These are phyloP conservation scores for Oryzias woworae DNA, from an alignment of 2,113 vertebrate species.

Conservation along the genomic window DNA sequence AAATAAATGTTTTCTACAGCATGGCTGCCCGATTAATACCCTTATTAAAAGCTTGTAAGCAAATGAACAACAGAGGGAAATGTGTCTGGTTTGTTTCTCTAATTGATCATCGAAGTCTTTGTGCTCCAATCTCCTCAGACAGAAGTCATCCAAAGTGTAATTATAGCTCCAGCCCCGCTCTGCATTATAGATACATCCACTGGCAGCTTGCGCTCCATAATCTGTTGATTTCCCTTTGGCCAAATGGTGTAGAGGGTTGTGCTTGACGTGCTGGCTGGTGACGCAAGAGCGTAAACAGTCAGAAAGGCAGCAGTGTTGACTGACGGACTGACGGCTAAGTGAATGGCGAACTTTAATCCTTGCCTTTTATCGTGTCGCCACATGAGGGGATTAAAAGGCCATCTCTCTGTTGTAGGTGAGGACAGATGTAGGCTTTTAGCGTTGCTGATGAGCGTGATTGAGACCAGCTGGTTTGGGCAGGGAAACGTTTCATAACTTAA, in stretches of 20 bases:
- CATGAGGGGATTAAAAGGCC: slow-evolving; percentile 64
- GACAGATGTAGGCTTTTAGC: slow-evolving; percentile 56
- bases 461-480: slow-evolving; percentile 1
- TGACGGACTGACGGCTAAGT: slow-evolving; percentile 25
- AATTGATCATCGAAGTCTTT: slow-evolving; percentile 1
- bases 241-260: slow-evolving; percentile 28
- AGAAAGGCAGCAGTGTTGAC: slow-evolving; percentile 16
- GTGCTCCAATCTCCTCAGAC: slow-evolving; percentile 8
- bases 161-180: slow-evolving; percentile 37
- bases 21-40: too few relatives aligned
- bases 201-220: slow-evolving; percentile 22
- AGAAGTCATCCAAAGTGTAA: slow-evolving; percentile 32
- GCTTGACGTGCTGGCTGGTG: slow-evolving; percentile 26
- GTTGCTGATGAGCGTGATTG: slow-evolving; percentile 29
- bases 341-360: slow-evolving; percentile 63
- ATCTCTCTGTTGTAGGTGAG: slow-evolving; percentile 50
- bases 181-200: slow-evolving; percentile 37
- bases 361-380: slow-evolving; percentile 54
- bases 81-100: slow-evolving; percentile 22
- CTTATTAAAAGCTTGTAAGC: background rate
- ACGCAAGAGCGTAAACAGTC: slow-evolving; percentile 18
- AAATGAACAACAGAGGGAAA: background rate
- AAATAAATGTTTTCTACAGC: too few relatives aligned
- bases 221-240: slow-evolving; percentile 34
- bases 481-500: background rate